phyloP scores from a whole-genome alignment of 23 tunicate genomes.

The Trididemnum clinides region DNA sequence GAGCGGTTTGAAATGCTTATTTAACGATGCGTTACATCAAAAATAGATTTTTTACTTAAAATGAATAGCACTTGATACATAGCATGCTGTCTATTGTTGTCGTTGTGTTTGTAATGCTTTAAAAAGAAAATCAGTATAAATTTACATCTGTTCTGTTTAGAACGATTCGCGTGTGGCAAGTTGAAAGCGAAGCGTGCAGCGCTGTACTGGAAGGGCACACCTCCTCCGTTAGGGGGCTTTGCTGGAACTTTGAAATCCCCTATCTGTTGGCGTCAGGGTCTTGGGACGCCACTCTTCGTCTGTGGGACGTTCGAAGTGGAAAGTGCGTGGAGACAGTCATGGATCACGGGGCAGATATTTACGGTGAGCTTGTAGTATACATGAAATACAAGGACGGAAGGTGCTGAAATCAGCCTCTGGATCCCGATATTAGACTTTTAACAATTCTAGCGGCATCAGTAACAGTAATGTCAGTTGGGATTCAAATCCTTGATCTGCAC shows the following conservation, averaged over 20 bases:
- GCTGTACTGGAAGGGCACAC: slow-evolving; percentile 66
- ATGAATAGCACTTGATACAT: no score
- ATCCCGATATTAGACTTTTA: no score
- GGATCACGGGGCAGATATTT: slow-evolving; percentile 91
- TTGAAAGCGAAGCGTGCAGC: slow-evolving; percentile 47
- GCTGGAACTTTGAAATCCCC: slow-evolving; percentile 84
- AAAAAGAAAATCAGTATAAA: no score
- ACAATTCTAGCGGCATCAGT: no score
- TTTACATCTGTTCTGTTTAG: slow-evolving; percentile 11
- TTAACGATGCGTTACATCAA: no score
- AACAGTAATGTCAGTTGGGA: no score
- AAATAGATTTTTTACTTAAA: not conserved
- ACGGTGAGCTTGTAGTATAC: slow-evolving; percentile 32
- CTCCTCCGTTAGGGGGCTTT: slow-evolving; percentile 66
- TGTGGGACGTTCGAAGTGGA: slow-evolving; percentile 80
- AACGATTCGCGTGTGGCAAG: slow-evolving; percentile 72
- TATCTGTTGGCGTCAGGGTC: slow-evolving; percentile 78
- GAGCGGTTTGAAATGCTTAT: no score
- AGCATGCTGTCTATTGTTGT: no score
- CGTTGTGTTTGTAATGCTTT: no score
- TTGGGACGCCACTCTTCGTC: slow-evolving; percentile 78
- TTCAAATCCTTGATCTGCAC: no score
- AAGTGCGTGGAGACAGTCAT: slow-evolving; percentile 63
- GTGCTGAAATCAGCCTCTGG: no score
- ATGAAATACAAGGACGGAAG: no score